A percentile compares a stretch with the other conserved stretches of the same genome.
Evolutionary conservation across 1,140 invertebrate species (phyloP).

Genomic region (Listronotus oregonensis): DNA sequence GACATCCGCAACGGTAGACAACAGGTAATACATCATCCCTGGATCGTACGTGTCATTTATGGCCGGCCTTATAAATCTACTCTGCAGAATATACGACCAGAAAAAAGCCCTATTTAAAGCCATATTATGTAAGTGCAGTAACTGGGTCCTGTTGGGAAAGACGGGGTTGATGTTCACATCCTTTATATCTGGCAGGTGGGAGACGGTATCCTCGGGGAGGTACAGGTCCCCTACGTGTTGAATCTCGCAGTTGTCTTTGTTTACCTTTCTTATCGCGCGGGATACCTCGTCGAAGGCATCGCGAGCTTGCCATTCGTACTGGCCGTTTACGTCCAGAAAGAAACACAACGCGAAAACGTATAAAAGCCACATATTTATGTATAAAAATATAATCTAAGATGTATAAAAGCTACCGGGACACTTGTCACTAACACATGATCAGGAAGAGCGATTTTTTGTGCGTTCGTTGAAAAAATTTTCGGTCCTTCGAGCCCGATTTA

Average conservation of each 20-base stretch:
- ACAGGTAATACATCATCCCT: conserved; percentile 97
- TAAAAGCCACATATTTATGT: conserved; percentile 18
- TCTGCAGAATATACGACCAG: conserved; percentile 94
- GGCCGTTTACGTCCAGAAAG: conserved; percentile 70
- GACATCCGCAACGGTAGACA: conserved; percentile 94
- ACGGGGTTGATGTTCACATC: conserved; percentile 94
- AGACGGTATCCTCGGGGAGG: conserved; percentile 80
- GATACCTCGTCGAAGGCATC: conserved; percentile 90
- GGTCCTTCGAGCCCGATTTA: conserved; percentile 3
- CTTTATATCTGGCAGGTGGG: conserved; percentile 92
- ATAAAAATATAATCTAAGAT: neutral
- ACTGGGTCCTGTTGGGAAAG: conserved; percentile 90
- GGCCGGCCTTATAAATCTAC: conserved; percentile 83
- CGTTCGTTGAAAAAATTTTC: neutral
- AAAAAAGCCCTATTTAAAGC: conserved; percentile 93
- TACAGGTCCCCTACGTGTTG: conserved; percentile 84
- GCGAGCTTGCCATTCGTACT: conserved; percentile 86
- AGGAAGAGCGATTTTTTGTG: neutral
- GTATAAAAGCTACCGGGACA: neutral
- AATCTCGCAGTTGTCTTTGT: conserved; percentile 84
- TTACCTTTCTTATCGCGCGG: conserved; percentile 78
- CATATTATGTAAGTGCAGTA: conserved; percentile 95
- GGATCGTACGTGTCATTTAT: conserved; percentile 93
- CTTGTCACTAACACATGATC: conserved; percentile 8
- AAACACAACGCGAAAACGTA: conserved; percentile 33